Evolutionary conservation across 2,113 vertebrate genomes (phyloP).

Genomic region (Malurus elegans): DNA sequence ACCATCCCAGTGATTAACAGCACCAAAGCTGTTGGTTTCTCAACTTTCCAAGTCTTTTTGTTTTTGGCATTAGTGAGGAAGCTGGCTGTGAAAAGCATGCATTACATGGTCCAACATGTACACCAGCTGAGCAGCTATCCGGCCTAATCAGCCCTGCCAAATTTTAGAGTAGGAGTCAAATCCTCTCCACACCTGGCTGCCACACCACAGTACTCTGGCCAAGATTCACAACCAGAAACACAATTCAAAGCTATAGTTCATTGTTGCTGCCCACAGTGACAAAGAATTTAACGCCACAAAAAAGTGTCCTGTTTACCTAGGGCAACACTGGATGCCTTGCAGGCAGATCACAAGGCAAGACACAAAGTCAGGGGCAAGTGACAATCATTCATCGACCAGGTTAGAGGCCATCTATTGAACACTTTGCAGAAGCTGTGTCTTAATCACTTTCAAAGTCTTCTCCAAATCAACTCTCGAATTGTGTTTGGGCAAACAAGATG

Average conservation of each 20-base stretch:
- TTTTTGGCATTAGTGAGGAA: not conserved
- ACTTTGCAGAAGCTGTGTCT: not conserved
- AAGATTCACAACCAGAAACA: not conserved
- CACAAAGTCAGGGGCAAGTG: not conserved
- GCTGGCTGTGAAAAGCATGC: not conserved
- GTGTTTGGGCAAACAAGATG: not conserved
- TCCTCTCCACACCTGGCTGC: not conserved
- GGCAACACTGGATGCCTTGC: not conserved
- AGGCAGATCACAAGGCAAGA: not conserved
- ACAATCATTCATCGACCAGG: not conserved
- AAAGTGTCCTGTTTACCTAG: not conserved
- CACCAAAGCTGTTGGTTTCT: not conserved
- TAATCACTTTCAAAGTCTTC: not conserved
- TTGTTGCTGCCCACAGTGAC: accelerated
- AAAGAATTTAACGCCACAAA: accelerated
- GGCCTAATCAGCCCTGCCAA: not conserved
- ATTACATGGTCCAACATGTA: accelerated
- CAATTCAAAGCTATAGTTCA: not conserved
- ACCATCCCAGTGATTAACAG: not conserved
- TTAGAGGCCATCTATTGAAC: not conserved
- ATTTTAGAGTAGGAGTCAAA: not conserved
- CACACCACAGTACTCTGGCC: not conserved
- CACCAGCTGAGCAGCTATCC: not conserved
- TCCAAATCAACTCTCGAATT: not conserved
- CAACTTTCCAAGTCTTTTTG: not conserved